Conservation (phyloP, 2,888 invertebrate genomes). For the Azorinus chamasolen region DNA sequence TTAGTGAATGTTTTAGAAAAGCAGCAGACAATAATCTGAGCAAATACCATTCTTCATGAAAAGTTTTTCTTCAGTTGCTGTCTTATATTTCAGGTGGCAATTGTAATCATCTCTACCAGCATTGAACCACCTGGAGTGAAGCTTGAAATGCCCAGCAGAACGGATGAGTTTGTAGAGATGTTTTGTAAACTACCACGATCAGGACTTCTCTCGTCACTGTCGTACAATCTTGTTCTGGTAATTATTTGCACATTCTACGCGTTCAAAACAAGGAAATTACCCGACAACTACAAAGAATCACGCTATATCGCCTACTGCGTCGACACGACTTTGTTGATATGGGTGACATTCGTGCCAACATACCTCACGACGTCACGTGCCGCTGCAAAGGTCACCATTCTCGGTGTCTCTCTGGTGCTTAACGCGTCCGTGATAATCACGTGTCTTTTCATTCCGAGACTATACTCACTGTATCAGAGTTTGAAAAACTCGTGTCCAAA, state of each 20-base stretch:
- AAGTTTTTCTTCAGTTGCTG: too few relatives aligned
- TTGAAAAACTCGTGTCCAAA: conserved; percentile 27
- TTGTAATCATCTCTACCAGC: conserved; percentile 63
- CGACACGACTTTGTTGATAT: conserved; percentile 74
- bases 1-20: too few relatives aligned
- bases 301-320: conserved; percentile 80
- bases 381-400: conserved; percentile 65
- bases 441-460: conserved; percentile 78
- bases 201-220: conserved; percentile 71
- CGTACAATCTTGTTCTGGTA: conserved; percentile 76
- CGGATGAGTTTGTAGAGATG: conserved; percentile 72
- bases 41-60: too few relatives aligned
- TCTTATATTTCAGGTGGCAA: conserved; percentile 63
- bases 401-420: conserved; percentile 72
- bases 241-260: conserved; percentile 76
- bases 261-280: conserved; percentile 80
- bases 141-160: conserved; percentile 70
- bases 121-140: conserved; percentile 63
- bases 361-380: conserved; percentile 70
- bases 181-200: conserved; percentile 71
- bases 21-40: too few relatives aligned
- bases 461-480: conserved; percentile 69
- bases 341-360: conserved; percentile 75
- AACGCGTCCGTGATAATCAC: conserved; percentile 74
- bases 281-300: conserved; percentile 83